Evolutionary conservation across 2,888 invertebrate species (phyloP), one percentile per base, ranked within the genome.

Genomic region (Epirrhoe alternata): DNA sequence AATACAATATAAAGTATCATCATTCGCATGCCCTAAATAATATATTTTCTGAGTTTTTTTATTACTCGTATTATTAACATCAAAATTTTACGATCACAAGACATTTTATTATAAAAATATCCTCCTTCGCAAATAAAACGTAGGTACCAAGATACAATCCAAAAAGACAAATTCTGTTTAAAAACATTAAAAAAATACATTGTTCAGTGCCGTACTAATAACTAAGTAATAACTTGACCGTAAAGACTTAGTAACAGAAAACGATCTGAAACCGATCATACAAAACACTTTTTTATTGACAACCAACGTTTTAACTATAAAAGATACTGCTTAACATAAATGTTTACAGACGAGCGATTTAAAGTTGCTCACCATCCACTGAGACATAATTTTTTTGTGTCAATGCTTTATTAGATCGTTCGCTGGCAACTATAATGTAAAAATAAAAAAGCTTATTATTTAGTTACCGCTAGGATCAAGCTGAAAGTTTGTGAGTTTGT

Each of bases 271-370:
- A 42, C 57, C 64, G 65, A 66, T 68, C 64, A 62, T 62, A 64
- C 64, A 69, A 61, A 69, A 65, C 59, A 61, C 12, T 42, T 67
- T 69, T 71, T 69, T 70, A 71, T 69, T 68, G 69, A 52, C 65
- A 60, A 59, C 33, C 47, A 56, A 42, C 12, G 12, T 42, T 66
- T 68, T 71, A 64, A 56, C 56, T 45, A 56, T 14, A 14, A 56
- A 55, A 12, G 14, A 47, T 47, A 24, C 12, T 10, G 35, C 42
- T 56, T 56, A 56, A 31, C 47, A 56, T 47, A 31, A 52, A 47
- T 14, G 16, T 47, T 47, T 47, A 16, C 47, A 16, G 0, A 47
- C 47, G 16, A 14, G 47, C 47, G 14, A 47, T 16, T 35, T 47
- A 47, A 47, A 47, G 14, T 47, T 14, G 47, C 16, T 47, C 2